Percentiles rank a stretch among this genome's conserved stretches.
phyloP scores from a whole-genome alignment of 2,888 invertebrate genomes.

The Phyllotreta striolata region DNA sequence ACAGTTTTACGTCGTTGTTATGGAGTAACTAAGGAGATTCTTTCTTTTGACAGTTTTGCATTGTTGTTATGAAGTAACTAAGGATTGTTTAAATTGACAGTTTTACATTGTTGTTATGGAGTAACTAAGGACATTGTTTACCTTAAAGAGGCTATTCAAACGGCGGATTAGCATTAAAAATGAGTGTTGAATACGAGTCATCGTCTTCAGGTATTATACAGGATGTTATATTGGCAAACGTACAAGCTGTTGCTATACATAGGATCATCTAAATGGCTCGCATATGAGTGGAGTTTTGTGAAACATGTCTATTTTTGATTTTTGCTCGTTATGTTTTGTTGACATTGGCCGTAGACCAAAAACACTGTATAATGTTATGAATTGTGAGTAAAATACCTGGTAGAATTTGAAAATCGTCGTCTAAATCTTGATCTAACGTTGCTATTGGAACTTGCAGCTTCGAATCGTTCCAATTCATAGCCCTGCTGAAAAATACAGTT shows the following conservation, averaged over 20 bases:
- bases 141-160: too few species aligned
- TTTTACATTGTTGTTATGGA: too few species aligned
- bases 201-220: too few species aligned
- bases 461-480: constrained; percentile 56
- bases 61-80: too few species aligned
- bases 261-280: not conserved
- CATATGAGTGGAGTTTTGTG: not conserved
- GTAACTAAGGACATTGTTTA: too few species aligned
- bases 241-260: not conserved
- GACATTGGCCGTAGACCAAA: not conserved
- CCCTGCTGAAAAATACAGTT: constrained; percentile 45
- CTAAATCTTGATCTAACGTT: constrained; percentile 73
- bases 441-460: constrained; percentile 68
- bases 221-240: too few species aligned
- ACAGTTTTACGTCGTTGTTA: too few species aligned
- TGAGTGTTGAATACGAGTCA: too few species aligned
- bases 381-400: constrained; percentile 60
- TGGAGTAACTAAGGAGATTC: too few species aligned
- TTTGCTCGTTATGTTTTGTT: not conserved
- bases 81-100: too few species aligned
- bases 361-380: not conserved
- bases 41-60: too few species aligned
- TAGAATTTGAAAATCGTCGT: constrained; percentile 73
- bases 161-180: too few species aligned
- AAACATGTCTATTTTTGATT: constrained; percentile 4